Conservation (phyloP, 2,113 vertebrate genomes). For the Ardeotis arabs region DNA sequence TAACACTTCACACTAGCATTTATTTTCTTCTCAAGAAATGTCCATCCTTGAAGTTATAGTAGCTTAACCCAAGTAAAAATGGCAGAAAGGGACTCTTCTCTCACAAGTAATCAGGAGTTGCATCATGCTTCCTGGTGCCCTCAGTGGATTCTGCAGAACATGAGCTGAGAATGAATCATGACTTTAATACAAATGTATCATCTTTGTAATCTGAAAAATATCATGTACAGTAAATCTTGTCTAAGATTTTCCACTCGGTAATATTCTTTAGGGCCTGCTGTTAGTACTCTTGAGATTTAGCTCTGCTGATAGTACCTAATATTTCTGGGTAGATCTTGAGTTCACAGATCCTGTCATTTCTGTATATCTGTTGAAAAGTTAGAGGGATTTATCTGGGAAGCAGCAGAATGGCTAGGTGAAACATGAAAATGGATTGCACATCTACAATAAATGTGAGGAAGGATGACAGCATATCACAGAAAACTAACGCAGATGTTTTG, state of each 20-base stretch:
- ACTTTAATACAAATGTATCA: slow-evolving; percentile 55
- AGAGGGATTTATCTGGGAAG: slow-evolving; percentile 50
- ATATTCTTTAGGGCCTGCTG: slow-evolving; percentile 12
- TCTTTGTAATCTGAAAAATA: slow-evolving; percentile 55
- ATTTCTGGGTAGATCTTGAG: slow-evolving; percentile 37
- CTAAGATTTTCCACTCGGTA: slow-evolving; percentile 26
- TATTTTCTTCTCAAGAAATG: neutral
- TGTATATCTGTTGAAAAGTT: slow-evolving; percentile 52
- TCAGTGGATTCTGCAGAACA: slow-evolving; percentile 23
- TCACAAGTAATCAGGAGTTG: neutral
- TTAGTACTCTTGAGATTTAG: slow-evolving; percentile 39
- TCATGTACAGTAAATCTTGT: slow-evolving; percentile 42
- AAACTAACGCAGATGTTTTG: slow-evolving; percentile 60
- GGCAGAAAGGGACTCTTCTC: neutral
- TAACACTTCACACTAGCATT: neutral
- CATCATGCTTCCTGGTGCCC: neutral
- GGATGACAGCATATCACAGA: slow-evolving; percentile 27
- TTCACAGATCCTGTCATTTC: slow-evolving; percentile 44
- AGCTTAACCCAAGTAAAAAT: neutral
- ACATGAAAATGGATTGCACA: slow-evolving; percentile 52
- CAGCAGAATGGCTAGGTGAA: slow-evolving; percentile 42
- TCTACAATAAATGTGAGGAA: slow-evolving; percentile 43
- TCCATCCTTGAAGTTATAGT: neutral
- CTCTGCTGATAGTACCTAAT: slow-evolving; percentile 41
- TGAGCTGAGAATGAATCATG: slow-evolving; percentile 8